Evolutionary conservation across 2,888 invertebrate genomes (phyloP).

Genomic region (Leptinotarsa peninsularis): DNA sequence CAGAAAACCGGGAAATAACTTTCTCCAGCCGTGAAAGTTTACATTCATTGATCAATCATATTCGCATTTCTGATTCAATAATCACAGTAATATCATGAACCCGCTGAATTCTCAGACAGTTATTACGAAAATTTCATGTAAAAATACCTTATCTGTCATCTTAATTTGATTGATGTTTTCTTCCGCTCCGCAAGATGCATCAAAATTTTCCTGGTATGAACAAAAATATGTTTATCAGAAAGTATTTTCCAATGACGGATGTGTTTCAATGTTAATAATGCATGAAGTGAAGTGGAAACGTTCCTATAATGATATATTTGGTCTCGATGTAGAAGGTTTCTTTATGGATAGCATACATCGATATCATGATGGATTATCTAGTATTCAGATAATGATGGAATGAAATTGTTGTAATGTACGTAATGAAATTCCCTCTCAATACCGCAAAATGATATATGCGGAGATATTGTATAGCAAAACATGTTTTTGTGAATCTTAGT

Average conservation of each 20-base stretch:
- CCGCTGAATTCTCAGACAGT: background rate
- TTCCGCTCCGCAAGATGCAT: slow-evolving; percentile 12
- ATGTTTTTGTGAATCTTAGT: too few relatives aligned
- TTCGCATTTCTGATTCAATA: background rate
- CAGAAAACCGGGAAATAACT: too few relatives aligned
- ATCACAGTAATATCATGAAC: background rate
- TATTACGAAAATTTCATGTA: slow-evolving; percentile 23
- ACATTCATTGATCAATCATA: too few relatives aligned
- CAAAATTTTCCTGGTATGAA: slow-evolving; percentile 6
- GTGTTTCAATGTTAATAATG: slow-evolving; percentile 18
- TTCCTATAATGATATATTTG: background rate
- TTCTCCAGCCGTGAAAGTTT: too few relatives aligned
- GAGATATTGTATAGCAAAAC: too few relatives aligned
- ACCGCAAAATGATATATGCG: too few relatives aligned
- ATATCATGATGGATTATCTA: background rate
- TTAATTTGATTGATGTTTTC: slow-evolving; percentile 40
- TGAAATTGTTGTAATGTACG: background rate
- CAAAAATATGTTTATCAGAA: background rate
- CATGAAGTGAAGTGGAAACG: background rate
- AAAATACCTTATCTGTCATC: slow-evolving; percentile 37
- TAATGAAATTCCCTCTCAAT: too few relatives aligned
- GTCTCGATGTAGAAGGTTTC: background rate
- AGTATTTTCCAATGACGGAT: slow-evolving; percentile 12
- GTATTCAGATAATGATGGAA: background rate
- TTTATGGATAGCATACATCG: background rate